phyloP scores from a whole-genome alignment of 2,888 invertebrate species.

The Adelognathus sp. region DNA sequence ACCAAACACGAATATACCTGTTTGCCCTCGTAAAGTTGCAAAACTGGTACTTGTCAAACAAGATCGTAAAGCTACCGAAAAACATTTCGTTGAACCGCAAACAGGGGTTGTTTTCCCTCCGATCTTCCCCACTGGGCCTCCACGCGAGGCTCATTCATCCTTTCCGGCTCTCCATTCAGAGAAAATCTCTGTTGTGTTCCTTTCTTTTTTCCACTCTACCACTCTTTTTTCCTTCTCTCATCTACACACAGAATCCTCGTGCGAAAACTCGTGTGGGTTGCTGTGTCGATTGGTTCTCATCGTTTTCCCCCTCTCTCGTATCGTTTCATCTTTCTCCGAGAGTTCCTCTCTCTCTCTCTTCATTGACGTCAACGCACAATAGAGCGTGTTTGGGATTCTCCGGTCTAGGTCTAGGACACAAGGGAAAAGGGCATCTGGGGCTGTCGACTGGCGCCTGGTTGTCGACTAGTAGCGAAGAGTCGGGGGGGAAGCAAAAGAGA shows the following conservation, averaged over 20 bases:
- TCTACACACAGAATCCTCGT: not conserved
- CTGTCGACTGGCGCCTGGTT: slow-evolving; percentile 3
- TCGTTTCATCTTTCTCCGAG: not conserved
- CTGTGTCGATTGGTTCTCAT: not conserved
- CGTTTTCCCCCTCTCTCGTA: not conserved
- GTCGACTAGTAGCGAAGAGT: not conserved
- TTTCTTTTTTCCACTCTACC: not conserved
- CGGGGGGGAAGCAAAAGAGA: not conserved
- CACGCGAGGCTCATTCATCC: slow-evolving; percentile 10
- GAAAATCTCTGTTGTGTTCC: not conserved
- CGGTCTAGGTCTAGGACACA: slow-evolving; percentile 34
- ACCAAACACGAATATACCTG: too few species aligned
- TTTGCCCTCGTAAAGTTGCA: not conserved
- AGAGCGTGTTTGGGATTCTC: not conserved
- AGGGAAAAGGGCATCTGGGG: slow-evolving; percentile 14
- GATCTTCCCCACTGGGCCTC: not conserved
- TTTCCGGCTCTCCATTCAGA: not conserved
- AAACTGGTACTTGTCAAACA: not conserved
- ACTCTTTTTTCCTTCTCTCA: not conserved
- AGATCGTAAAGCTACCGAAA: not conserved
- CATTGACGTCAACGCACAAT: not conserved
- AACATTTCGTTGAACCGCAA: not conserved
- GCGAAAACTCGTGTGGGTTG: not conserved
- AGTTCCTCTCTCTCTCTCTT: not conserved
- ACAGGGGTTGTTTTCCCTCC: not conserved